Base-by-base conservation (phyloP, 2,113 vertebrate genomes). In the Megatriorchis doriae region DNA sequence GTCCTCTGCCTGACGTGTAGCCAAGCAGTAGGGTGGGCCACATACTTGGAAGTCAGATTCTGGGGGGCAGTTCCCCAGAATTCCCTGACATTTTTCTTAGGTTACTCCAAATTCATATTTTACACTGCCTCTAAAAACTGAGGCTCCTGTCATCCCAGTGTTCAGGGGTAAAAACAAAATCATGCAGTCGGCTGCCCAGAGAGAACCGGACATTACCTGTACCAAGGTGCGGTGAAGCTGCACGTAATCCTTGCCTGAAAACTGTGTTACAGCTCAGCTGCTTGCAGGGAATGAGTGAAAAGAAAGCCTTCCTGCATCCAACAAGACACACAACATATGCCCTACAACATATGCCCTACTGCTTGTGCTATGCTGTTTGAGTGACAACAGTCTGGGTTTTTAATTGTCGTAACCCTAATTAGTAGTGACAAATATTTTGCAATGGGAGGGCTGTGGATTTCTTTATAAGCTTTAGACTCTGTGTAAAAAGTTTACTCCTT, bases 391-490 rank as follows among this genome's bases (percentile, higher is more conserved):
- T 78, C 75, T 93, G 95, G 42, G 62, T 19, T 88, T 94, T 71
- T 90, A 94, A 73, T 95, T 94, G 79, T 93, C 2, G 0, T 92
- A 81, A 70, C 59, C 71, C n/a, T 92, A 78, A 94, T 83, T 88
- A 96, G 59, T 32, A 74, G 36, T 70, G 85, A 90, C 75, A 93
- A 70, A 78, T 86, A 81, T 83, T 94, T 94, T 63, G 68, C 92
- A 87, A 13, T 55, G 81, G 45, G 47, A 86, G 65, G 52, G 70
- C n/a, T 73, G n/a, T 20, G 25, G 17, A 72, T 89, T 79, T 91
- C 65, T 81, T 79, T 47, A 26, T 40, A 79, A 66, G 45, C 47
- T 87, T 91, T 79, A 91, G 56, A 89, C 52, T 68, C 43, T 21
- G 17, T 81, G 38, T 92, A 81, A 81, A 94, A 90, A 82, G 31